Conservation (phyloP, 2,888 invertebrate genomes). For the Hirudinaria manillensis region DNA sequence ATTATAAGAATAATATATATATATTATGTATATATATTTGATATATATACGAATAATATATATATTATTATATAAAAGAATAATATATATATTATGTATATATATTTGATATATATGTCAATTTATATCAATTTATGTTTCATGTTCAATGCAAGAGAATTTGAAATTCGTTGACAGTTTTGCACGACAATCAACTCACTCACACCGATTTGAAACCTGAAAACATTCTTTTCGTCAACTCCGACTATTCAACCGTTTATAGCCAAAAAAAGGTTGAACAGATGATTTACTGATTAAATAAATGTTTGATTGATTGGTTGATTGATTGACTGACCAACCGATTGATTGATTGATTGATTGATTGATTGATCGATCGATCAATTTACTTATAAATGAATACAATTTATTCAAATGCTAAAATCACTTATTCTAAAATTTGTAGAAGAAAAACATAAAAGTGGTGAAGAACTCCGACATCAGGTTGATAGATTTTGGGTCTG, state of each 20-base stretch:
- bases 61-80: too few species aligned
- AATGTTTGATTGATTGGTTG: neutral
- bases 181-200: conserved; percentile 93
- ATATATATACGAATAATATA: too few species aligned
- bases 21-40: too few species aligned
- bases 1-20: too few species aligned
- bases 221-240: conserved; percentile 91
- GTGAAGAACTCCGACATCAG: conserved; percentile 70
- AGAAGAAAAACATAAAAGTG: conserved; percentile 76
- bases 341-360: neutral
- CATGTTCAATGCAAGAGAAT: too few species aligned
- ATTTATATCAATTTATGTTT: too few species aligned
- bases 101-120: too few species aligned
- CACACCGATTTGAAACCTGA: conserved; percentile 99
- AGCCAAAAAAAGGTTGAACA: conserved; percentile 37
- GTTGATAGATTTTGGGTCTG: conserved; percentile 97
- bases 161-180: conserved; percentile 57
- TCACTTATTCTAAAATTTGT: conserved; percentile 33
- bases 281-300: neutral
- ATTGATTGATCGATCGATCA: too few species aligned
- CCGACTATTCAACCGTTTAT: conserved; percentile 67
- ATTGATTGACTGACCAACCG: conserved; percentile 33
- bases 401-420: neutral
- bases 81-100: too few species aligned
- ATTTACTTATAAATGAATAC: neutral